Evolutionary conservation across 2,888 invertebrate genomes (phyloP), one percentile per base, ranked within the genome.

Genomic region (Thysanoteuthis rhombus): DNA sequence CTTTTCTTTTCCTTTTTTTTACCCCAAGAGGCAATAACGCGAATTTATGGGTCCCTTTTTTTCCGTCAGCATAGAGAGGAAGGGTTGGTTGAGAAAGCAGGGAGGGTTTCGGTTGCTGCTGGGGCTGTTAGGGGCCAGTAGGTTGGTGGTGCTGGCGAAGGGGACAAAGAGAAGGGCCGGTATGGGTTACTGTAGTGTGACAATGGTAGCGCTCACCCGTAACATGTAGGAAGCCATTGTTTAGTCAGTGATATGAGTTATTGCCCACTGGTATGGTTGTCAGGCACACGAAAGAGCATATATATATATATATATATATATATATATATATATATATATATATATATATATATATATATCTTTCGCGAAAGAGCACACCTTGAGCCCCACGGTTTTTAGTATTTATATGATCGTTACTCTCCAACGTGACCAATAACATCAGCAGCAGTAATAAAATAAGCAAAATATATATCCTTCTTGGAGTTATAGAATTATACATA

Each of bases 121-220:
- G 58, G 25, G 28, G 28, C 8, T 58, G 25, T 58, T 28, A 3
- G 25, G 25, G 58, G 32, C 16, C 16, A n/a, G 75, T 36, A n/a
- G 75, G 75, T 12, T 8, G 75, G 75, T 75, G 16, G 16, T 16
- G n/a, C 16, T 16, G n/a, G 75, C n/a, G 10, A 16, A 12, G 75
- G 16, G n/a, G 36, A 75, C 75, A 75, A 75, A 75, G n/a, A 0
- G 75, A 75, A 75, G 19, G n/a, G 75, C 4, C 4, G n/a, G 75
- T 75, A n/a, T 75, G n/a, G 75, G 75, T 75, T 75, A 75, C 75
- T 75, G n/a, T 75, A n/a, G 75, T n/a, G n/a, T 75, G 75, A 75
- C n/a, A 75, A 75, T 75, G n/a, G n/a, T 36, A 36, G 75, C 75
- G 75, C 25, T 75, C 75, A 75, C 75, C 75, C 75, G 75, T 75